Evolutionary conservation across 2,113 vertebrate species (phyloP).

Genomic region (Danionella cerebrum): DNA sequence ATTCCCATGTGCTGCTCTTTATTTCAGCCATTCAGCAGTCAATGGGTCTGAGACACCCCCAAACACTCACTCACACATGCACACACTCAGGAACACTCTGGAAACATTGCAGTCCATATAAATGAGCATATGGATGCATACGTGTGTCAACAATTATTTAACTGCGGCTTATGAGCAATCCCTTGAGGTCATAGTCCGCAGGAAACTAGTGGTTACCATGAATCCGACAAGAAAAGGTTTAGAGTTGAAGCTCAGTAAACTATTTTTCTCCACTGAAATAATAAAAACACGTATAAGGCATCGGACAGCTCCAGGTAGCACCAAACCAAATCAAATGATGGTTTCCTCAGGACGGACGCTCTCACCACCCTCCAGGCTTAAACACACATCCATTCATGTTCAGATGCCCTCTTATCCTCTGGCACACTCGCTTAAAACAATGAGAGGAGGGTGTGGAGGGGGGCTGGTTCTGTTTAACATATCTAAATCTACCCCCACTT

Average conservation of each 20-base stretch:
- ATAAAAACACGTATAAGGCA: too few species aligned
- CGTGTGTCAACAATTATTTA: background rate
- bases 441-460: conserved; percentile 12
- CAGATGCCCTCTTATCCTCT: conserved; percentile 26
- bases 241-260: too few species aligned
- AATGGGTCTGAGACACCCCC: conserved; percentile 29
- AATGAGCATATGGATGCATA: background rate
- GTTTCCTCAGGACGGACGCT: background rate
- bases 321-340: background rate
- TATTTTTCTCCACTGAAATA: too few species aligned
- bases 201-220: too few species aligned
- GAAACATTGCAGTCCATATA: background rate
- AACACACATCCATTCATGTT: conserved; percentile 29
- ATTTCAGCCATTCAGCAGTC: conserved; percentile 41
- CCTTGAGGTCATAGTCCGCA: too few species aligned
- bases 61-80: conserved; percentile 5
- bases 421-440: conserved; percentile 33
- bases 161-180: too few species aligned
- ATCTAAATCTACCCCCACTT: conserved; percentile 64
- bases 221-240: too few species aligned
- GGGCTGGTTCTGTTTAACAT: conserved; percentile 46
- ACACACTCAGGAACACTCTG: background rate
- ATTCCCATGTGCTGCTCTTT: conserved; percentile 55
- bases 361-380: background rate
- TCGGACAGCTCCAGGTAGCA: too few species aligned